Evolutionary conservation across 2,113 vertebrate species (phyloP), one percentile per base, ranked within the genome.

Genomic region (Trochalopteron elliotii): DNA sequence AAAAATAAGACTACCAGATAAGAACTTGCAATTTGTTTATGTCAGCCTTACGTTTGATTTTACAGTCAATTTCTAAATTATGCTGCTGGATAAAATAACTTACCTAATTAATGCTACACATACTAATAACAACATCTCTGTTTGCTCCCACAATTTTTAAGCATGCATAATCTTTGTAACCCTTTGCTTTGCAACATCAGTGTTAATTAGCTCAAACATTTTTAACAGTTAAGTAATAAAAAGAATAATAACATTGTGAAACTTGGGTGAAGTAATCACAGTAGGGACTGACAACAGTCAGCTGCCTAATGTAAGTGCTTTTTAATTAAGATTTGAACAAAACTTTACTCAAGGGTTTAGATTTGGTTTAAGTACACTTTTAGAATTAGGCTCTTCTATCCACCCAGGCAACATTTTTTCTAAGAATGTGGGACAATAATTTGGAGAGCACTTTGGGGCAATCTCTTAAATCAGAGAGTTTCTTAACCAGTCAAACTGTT

Each of bases 301-400:
- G 55, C 69, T 71, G 88, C 57, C 72, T 91, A 90, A 50, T 56
- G 6, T 88, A 94, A 95, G 83, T 93, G 88, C 57, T 96, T 96
- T 96, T 96, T 96, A 97, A 97, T 96, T 96, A 95, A 92, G 61
- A 40, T 64, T 89, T 90, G 69, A 90, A 75, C 77, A 96, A 93
- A 95, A 96, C 67, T 92, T 95, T 71, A 93, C 88, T 94, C 90
- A 65, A 95, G 93, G 88, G 90, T 83, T 94, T 92, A 94, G 33
- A 82, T 89, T 74, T 90, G 78, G 87, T 90, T 94, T 75, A 94
- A 95, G 65, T 81, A 85, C 0, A 40, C 64, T 90, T 95, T 87
- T 76, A 92, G 57, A 92, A 95, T 93, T 84, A 92, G 31, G 60
- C 45, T 96, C 23, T 81, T 79, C 86, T 84, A 68, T 84, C 44